These are phyloP conservation scores for Stomorhina lunata DNA, from an alignment of 2,888 invertebrate genomes.

Conservation along the genomic window DNA sequence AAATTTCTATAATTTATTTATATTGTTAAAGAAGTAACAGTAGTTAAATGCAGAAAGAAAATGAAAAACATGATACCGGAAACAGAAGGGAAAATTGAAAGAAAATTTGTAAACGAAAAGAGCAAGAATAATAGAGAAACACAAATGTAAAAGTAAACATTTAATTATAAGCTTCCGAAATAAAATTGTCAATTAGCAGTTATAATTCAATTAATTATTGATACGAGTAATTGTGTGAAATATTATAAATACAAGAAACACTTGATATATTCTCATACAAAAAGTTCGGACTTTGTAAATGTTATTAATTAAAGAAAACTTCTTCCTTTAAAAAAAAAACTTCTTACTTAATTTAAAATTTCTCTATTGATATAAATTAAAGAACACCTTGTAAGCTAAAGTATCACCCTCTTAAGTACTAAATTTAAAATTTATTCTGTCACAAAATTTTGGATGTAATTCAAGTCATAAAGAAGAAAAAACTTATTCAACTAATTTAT, in stretches of 20 bases:
- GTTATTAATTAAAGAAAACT: too few species aligned
- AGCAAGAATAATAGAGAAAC: background rate
- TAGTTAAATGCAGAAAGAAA: background rate
- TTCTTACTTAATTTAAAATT: too few species aligned
- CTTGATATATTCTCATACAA: background rate
- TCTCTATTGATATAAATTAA: too few species aligned
- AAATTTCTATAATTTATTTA: background rate
- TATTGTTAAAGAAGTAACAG: background rate
- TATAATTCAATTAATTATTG: constrained; percentile 24
- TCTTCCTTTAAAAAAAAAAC: too few species aligned
- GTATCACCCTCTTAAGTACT: too few species aligned
- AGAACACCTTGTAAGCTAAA: too few species aligned
- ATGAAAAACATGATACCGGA: background rate
- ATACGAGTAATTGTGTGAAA: constrained; percentile 39
- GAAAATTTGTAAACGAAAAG: background rate
- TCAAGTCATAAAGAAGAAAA: background rate
- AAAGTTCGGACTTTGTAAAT: too few species aligned
- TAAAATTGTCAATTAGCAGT: background rate
- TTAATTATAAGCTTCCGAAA: constrained; percentile 14
- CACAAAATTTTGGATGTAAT: constrained; percentile 7
- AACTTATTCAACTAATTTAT: constrained; percentile 41
- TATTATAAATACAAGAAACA: background rate
- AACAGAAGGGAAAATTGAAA: background rate
- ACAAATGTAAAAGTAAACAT: background rate
- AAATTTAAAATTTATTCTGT: background rate